phyloP scores from a whole-genome alignment of 2,888 invertebrate species.

The Drosophila mimetica region DNA sequence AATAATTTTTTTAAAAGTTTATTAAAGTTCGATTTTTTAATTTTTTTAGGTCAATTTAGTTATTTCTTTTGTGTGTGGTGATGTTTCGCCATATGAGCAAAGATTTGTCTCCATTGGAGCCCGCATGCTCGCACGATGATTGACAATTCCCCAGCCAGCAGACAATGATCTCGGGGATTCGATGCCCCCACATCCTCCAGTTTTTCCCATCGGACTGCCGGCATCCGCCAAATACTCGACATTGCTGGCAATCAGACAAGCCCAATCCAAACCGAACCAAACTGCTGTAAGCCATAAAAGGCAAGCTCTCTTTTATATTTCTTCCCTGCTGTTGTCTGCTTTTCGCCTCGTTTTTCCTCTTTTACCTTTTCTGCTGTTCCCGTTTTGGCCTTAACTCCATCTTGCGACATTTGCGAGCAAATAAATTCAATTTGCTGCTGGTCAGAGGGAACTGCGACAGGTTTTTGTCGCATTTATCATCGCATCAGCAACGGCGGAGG shows the following conservation, averaged over 20 bases:
- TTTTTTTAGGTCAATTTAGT: neutral
- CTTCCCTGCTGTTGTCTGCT: constrained; percentile 25
- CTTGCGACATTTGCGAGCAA: constrained; percentile 67
- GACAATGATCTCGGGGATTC: constrained; percentile 33
- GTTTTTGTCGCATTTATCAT: constrained; percentile 79
- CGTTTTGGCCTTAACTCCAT: constrained; percentile 38
- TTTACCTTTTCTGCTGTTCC: constrained; percentile 18
- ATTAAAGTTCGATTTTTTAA: no score
- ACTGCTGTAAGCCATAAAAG: constrained; percentile 61
- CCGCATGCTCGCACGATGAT: constrained; percentile 36
- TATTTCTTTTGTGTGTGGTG: neutral
- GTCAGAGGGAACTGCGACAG: constrained; percentile 70
- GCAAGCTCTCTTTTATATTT: constrained; percentile 54
- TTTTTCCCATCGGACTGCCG: constrained; percentile 29
- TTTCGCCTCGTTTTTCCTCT: constrained; percentile 5
- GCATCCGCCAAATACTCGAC: constrained; percentile 46
- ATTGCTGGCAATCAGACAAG: constrained; percentile 61
- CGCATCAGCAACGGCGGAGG: constrained; percentile 65
- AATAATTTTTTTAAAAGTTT: no score
- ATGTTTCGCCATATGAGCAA: neutral
- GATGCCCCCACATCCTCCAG: constrained; percentile 12
- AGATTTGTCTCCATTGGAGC: constrained; percentile 33
- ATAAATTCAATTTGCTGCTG: constrained; percentile 77
- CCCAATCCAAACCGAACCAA: constrained; percentile 9
- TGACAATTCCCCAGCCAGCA: constrained; percentile 41